Base-by-base conservation (phyloP, 2,797 vertebrate genomes). In the Enteromius treurensis region DNA sequence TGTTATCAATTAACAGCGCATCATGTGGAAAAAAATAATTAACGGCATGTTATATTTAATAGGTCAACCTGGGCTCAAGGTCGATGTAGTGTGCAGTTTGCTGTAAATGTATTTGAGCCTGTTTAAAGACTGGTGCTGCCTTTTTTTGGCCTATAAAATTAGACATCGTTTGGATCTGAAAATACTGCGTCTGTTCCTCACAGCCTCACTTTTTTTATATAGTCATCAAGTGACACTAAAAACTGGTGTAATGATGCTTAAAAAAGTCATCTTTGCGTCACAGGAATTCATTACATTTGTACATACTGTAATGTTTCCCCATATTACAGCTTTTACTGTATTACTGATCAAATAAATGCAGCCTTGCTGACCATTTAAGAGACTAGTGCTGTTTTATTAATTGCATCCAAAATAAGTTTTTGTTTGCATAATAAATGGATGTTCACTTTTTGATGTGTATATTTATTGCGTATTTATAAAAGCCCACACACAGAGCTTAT, bases 1-100 rank as follows among this genome's bases (percentile, higher is more conserved):
- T 15, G 67, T 47, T 73, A 75, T 76, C 40, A 69, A 58, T 73
- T 86, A 80, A 80, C 40, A 71, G 15, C 49, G 15, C 15, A 71
- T 23, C 23, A 11, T 71, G 69, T 55, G 49, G 37, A 37, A 69
- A 53, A 26, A 29, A 40, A 29, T 47, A 5, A 77, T 80, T 86
- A 80, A 80, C 40, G 9, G 71, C 77, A 70, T 83, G 81, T n/a
- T 5, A 71, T 9, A 49, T 49, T 71, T 19, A 49, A 29, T 29
- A 29, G 42, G 26, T 4, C 14, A 49, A 13, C 17, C 1, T 71
- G 19, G 32, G 32, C 32, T 34, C 32, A n/a, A 19, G 19, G 64
- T 37, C 4, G 9, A 67, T 19, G 5, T 4, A 13, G 15, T 47
- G 15, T 29, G 17, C 23, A 71, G 2, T 47, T 29, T 49, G 45